These are phyloP conservation scores for Cydia pomonella DNA, from an alignment of 1,140 invertebrate genomes.

Conservation along the genomic window DNA sequence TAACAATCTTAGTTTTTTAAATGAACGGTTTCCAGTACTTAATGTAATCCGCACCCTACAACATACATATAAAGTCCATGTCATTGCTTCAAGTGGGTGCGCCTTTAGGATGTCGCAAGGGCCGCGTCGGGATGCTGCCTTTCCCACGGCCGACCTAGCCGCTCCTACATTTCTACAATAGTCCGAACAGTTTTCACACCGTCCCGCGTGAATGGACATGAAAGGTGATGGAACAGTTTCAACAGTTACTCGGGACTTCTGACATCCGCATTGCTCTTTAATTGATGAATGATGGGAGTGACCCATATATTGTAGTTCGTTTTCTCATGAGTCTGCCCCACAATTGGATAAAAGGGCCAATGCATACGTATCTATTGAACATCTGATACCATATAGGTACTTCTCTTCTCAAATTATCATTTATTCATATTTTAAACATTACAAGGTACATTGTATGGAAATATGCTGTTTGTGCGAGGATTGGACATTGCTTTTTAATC, in stretches of 20 bases:
- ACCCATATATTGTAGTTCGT: slow-evolving; percentile 5
- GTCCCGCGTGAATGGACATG: slow-evolving; percentile 58
- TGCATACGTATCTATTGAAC: not conserved
- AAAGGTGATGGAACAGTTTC: slow-evolving; percentile 47
- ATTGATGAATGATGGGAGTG: slow-evolving; percentile 43
- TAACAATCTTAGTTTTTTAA: too few species aligned
- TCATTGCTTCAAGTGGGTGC: not conserved
- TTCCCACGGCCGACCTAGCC: slow-evolving; percentile 73
- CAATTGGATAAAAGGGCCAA: not conserved
- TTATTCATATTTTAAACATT: too few species aligned
- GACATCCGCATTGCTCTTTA: slow-evolving; percentile 57
- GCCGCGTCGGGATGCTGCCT: slow-evolving; percentile 34
- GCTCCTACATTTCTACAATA: slow-evolving; percentile 60
- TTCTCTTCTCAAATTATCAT: too few species aligned
- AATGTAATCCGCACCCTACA: too few species aligned
- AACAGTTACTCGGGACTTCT: slow-evolving; percentile 34
- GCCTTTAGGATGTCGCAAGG: slow-evolving; percentile 32
- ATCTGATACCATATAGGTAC: too few species aligned
- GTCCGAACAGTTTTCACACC: slow-evolving; percentile 67
- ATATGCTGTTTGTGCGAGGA: too few species aligned
- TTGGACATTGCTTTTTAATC: too few species aligned
- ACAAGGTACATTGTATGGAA: too few species aligned
- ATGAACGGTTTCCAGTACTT: too few species aligned
- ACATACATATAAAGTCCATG: not conserved
- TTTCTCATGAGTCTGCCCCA: not conserved